A percentile compares a stretch with the other conserved stretches of the same genome.
Conservation (phyloP, 2,797 vertebrate genomes). For the Euthynnus affinis region DNA sequence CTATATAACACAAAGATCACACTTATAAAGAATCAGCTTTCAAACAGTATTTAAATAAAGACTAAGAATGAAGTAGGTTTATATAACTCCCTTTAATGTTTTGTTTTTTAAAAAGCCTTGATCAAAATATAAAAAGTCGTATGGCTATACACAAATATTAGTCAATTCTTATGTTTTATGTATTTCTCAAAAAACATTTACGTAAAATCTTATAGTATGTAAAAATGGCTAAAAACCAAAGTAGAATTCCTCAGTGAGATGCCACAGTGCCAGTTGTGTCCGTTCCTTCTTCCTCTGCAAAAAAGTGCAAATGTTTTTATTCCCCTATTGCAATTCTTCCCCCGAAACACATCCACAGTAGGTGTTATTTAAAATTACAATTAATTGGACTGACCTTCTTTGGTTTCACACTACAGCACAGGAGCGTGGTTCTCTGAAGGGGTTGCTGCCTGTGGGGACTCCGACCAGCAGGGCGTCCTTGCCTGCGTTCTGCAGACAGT, state of each 20-base stretch:
- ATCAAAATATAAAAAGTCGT: neutral
- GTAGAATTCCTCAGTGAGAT: slow-evolving; percentile 3
- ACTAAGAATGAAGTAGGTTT: neutral
- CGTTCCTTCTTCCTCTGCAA: slow-evolving; percentile 48
- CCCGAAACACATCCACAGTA: neutral
- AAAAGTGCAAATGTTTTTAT: slow-evolving; percentile 24
- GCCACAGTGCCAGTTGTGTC: slow-evolving; percentile 10
- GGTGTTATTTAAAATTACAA: too few relatives aligned
- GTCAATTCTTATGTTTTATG: neutral
- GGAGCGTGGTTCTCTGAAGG: slow-evolving; percentile 95
- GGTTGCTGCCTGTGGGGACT: slow-evolving; percentile 94
- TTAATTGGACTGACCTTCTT: slow-evolving; percentile 28
- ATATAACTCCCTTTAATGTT: slow-evolving; percentile 31
- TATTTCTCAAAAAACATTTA: slow-evolving; percentile 1
- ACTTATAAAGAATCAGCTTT: neutral
- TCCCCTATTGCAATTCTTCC: neutral
- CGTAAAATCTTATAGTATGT: neutral
- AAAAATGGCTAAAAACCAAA: neutral
- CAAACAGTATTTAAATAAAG: slow-evolving; percentile 4
- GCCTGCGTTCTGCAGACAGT: slow-evolving; percentile 95
- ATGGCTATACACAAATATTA: neutral
- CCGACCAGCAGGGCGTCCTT: slow-evolving; percentile 95
- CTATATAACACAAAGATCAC: neutral
- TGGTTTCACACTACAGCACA: slow-evolving; percentile 90
- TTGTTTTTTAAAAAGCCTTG: neutral